Percentiles rank a stretch among this genome's conserved stretches.
phyloP scores from a whole-genome alignment of 2,113 vertebrate genomes.

The Neofelis nebulosa region DNA sequence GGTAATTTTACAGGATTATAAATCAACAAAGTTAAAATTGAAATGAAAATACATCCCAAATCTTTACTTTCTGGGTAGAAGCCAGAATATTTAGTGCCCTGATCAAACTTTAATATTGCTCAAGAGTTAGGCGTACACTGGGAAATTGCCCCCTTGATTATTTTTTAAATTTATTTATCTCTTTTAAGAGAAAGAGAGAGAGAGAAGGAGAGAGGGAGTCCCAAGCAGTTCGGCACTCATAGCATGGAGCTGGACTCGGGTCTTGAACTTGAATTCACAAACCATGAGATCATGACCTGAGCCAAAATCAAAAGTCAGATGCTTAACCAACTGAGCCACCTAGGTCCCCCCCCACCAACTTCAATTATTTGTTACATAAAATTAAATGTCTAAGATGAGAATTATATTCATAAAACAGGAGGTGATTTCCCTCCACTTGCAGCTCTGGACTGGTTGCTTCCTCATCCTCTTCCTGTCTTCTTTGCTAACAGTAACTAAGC shows the following conservation, averaged over 20 bases:
- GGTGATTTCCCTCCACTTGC: not conserved
- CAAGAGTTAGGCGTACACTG: not conserved
- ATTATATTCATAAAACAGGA: not conserved
- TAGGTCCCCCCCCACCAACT: too few species aligned
- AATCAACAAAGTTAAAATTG: not conserved
- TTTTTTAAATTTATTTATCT: not conserved
- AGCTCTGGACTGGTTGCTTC: not conserved
- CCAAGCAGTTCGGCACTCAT: too few species aligned
- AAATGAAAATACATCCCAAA: not conserved
- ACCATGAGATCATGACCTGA: too few species aligned
- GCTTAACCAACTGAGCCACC: too few species aligned
- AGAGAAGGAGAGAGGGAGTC: too few species aligned
- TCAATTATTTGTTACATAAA: not conserved
- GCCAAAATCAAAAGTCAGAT: too few species aligned
- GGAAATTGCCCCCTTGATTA: not conserved
- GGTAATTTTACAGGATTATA: not conserved
- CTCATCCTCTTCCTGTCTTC: not conserved
- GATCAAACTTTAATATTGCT: not conserved
- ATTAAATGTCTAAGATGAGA: not conserved
- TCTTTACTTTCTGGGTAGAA: not conserved
- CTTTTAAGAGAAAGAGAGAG: too few species aligned
- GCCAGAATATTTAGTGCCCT: not conserved
- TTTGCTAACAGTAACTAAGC: not conserved
- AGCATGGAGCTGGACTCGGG: too few species aligned
- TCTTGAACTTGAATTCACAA: too few species aligned